A percentile compares a stretch with the other conserved stretches of the same genome.
Evolutionary conservation across 2,797 vertebrate species (phyloP).

Genomic region (Ambastaia sidthimunki): DNA sequence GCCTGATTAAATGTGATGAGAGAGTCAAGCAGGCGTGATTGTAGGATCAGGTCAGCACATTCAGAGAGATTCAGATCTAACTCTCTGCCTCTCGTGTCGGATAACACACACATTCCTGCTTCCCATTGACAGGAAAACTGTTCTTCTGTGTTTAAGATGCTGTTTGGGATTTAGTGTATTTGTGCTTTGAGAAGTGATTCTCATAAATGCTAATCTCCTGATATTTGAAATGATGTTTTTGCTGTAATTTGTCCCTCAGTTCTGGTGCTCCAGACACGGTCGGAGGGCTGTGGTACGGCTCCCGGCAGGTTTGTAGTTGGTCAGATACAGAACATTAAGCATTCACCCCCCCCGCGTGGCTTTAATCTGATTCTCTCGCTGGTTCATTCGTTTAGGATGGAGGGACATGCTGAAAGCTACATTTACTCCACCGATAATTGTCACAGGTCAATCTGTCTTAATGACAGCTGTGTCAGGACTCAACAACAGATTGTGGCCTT

Average conservation of each 20-base stretch:
- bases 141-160: no score
- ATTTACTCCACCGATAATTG: conserved; percentile 15
- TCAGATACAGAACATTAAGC: conserved; percentile 33
- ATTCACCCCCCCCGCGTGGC: not conserved
- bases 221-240: not conserved
- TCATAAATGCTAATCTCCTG: not conserved
- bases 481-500: not conserved
- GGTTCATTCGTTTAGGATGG: conserved; percentile 7
- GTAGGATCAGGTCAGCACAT: conserved; percentile 54
- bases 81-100: not conserved
- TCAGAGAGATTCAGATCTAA: conserved; percentile 60
- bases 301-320: conserved; percentile 30
- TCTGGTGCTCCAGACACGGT: conserved; percentile 1
- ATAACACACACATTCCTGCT: not conserved
- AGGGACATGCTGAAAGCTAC: conserved; percentile 18
- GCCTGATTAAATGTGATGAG: conserved; percentile 70
- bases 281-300: conserved; percentile 10
- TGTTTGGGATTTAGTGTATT: not conserved
- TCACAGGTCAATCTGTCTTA: not conserved
- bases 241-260: not conserved
- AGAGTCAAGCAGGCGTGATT: conserved; percentile 69
- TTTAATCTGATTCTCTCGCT: conserved; percentile 30
- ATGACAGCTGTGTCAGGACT: not conserved
- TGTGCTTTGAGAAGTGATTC: not conserved
- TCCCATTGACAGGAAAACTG: no score